phyloP scores from a whole-genome alignment of 2,888 invertebrate genomes.

The Criorhina ranunculi region DNA sequence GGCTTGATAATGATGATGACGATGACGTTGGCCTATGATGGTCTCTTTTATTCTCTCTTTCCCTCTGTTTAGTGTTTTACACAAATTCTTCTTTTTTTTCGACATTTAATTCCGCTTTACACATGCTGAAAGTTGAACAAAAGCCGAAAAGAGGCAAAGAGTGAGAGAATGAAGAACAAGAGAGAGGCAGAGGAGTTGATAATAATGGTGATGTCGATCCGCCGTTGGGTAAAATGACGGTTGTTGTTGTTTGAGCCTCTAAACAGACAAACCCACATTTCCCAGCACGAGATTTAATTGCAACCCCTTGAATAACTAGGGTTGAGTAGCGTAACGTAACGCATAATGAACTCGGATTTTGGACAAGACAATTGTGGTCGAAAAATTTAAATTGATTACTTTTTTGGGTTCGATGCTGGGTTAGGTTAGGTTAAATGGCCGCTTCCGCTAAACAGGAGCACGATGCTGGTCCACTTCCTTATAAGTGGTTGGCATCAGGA shows the following conservation, averaged over 20 bases:
- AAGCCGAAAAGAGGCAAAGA: background rate
- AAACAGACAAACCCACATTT: background rate
- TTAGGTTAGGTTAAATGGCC: too few species aligned
- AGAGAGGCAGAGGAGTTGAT: slow-evolving; percentile 23
- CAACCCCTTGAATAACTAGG: slow-evolving; percentile 26
- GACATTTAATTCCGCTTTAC: slow-evolving; percentile 44
- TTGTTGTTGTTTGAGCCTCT: slow-evolving; percentile 24
- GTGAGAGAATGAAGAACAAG: background rate
- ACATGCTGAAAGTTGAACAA: slow-evolving; percentile 17
- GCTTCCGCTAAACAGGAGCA: too few species aligned
- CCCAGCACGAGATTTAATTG: slow-evolving; percentile 37
- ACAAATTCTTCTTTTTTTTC: slow-evolving; percentile 9
- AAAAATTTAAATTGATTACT: slow-evolving; percentile 21
- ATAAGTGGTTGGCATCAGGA: too few species aligned
- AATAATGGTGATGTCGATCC: slow-evolving; percentile 34
- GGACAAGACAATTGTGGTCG: background rate
- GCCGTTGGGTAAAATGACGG: slow-evolving; percentile 45
- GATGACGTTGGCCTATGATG: slow-evolving; percentile 44
- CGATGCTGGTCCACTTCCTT: too few species aligned
- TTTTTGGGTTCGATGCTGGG: slow-evolving; percentile 4
- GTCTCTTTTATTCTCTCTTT: slow-evolving; percentile 15
- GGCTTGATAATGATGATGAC: slow-evolving; percentile 72
- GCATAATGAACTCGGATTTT: background rate
- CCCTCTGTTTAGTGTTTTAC: slow-evolving; percentile 12
- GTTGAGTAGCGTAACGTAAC: slow-evolving; percentile 42